phyloP scores from a whole-genome alignment of 2,113 vertebrate genomes.

The Embiotoca jacksoni region DNA sequence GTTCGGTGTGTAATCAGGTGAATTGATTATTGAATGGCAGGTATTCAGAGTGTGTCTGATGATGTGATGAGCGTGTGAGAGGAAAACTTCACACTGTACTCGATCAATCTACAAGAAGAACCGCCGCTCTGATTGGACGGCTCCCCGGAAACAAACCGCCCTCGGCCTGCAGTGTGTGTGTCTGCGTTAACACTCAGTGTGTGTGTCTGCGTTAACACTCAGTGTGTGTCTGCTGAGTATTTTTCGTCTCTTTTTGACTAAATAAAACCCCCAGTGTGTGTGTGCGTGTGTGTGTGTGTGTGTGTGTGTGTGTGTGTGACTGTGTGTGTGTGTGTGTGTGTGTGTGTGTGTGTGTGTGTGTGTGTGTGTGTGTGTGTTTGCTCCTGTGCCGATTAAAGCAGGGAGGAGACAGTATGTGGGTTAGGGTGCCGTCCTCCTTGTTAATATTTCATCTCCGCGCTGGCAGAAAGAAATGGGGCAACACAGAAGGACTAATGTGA shows the following conservation, averaged over 20 bases:
- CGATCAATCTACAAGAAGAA: slow-evolving; percentile 49
- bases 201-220: too few relatives aligned
- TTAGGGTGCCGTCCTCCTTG: slow-evolving; percentile 62
- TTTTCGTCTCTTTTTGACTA: too few relatives aligned
- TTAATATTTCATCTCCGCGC: slow-evolving; percentile 72
- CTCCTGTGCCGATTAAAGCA: slow-evolving; percentile 27
- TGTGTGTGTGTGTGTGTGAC: too few relatives aligned
- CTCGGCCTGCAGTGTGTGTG: too few relatives aligned
- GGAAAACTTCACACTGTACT: slow-evolving; percentile 47
- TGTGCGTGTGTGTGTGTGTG: too few relatives aligned
- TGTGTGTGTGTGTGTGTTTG: slow-evolving; percentile 13
- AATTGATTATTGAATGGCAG: slow-evolving; percentile 68
- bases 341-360: too few relatives aligned
- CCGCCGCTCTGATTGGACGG: slow-evolving; percentile 5
- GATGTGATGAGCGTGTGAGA: slow-evolving; percentile 49
- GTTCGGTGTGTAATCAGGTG: slow-evolving; percentile 14
- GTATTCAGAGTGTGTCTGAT: slow-evolving; percentile 58
- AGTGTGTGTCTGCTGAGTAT: too few relatives aligned
- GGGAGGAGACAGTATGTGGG: slow-evolving; percentile 63
- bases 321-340: too few relatives aligned
- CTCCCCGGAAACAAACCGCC: neutral
- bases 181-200: too few relatives aligned
- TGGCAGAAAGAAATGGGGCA: slow-evolving; percentile 64
- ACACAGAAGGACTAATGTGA: slow-evolving; percentile 35
- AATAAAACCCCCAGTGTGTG: too few relatives aligned